Evolutionary conservation across 1,140 invertebrate species (phyloP).

Genomic region (Cherax destructor): DNA sequence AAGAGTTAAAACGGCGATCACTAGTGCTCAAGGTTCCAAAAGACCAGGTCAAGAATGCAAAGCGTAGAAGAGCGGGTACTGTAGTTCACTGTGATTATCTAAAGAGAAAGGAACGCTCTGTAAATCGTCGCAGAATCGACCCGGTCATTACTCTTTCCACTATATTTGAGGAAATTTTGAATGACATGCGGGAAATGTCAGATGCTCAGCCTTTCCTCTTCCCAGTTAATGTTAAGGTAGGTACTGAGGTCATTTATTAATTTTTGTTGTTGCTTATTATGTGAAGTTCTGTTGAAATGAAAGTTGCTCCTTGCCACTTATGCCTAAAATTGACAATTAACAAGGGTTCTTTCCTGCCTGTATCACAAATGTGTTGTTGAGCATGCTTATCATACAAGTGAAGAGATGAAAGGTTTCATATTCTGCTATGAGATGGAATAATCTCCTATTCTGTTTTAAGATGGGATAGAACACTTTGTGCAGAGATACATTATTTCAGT

Average conservation of each 20-base stretch:
- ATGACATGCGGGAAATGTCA: conserved; percentile 93
- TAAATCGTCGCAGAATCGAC: conserved; percentile 95
- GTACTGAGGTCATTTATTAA: conserved; percentile 15
- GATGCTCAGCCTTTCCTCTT: conserved; percentile 95
- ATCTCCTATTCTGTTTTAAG: too few relatives aligned
- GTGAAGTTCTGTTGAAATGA: not conserved
- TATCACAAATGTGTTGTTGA: too few relatives aligned
- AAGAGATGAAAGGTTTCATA: too few relatives aligned
- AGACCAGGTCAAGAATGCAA: conserved; percentile 83
- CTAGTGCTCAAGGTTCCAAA: conserved; percentile 90
- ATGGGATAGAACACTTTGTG: too few relatives aligned
- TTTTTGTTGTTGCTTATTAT: not conserved
- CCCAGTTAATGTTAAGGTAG: conserved; percentile 94
- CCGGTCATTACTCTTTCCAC: conserved; percentile 96
- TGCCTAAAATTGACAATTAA: too few relatives aligned
- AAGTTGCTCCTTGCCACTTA: too few relatives aligned
- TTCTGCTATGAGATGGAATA: too few relatives aligned
- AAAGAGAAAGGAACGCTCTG: conserved; percentile 89
- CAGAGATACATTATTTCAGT: too few relatives aligned
- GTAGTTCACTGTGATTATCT: conserved; percentile 93
- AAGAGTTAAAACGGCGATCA: conserved; percentile 86
- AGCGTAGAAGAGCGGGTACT: conserved; percentile 81
- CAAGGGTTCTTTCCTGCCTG: too few relatives aligned
- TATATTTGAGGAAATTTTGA: conserved; percentile 93
- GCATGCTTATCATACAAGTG: too few relatives aligned